A percentile compares a stretch with the other conserved stretches of the same genome.
phyloP scores from a whole-genome alignment of 2,113 vertebrate genomes.

The Passerina amoena region DNA sequence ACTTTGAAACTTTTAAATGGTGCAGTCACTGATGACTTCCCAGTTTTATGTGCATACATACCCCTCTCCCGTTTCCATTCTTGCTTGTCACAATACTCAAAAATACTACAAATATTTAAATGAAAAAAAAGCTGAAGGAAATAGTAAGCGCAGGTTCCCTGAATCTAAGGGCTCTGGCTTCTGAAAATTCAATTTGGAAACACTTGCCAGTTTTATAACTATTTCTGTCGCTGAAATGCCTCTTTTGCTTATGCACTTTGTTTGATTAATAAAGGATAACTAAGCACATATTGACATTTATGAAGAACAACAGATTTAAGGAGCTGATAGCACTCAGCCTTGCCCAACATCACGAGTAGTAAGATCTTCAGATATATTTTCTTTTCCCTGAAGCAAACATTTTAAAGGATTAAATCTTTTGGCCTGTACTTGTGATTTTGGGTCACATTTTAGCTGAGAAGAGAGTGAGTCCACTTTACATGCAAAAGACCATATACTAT shows the following conservation, averaged over 20 bases:
- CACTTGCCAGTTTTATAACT: neutral
- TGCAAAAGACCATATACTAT: neutral
- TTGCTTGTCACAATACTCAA: neutral
- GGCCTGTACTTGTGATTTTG: neutral
- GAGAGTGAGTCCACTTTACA: neutral
- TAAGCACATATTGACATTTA: neutral
- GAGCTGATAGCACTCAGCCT: neutral
- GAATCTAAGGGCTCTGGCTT: neutral
- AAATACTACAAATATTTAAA: neutral
- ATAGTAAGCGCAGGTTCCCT: neutral
- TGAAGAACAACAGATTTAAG: neutral
- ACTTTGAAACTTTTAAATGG: neutral
- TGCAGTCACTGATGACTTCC: neutral
- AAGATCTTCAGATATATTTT: neutral
- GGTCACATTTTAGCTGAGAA: neutral
- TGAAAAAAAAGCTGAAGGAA: neutral
- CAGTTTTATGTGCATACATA: neutral
- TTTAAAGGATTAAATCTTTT: neutral
- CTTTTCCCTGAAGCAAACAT: neutral
- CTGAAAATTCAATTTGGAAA: neutral
- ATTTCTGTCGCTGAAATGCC: neutral
- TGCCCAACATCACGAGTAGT: neutral
- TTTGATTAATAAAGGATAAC: neutral
- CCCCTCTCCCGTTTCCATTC: neutral
- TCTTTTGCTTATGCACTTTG: neutral